phyloP scores from a whole-genome alignment of 2,113 vertebrate species.

The Ceyx margarethae region DNA sequence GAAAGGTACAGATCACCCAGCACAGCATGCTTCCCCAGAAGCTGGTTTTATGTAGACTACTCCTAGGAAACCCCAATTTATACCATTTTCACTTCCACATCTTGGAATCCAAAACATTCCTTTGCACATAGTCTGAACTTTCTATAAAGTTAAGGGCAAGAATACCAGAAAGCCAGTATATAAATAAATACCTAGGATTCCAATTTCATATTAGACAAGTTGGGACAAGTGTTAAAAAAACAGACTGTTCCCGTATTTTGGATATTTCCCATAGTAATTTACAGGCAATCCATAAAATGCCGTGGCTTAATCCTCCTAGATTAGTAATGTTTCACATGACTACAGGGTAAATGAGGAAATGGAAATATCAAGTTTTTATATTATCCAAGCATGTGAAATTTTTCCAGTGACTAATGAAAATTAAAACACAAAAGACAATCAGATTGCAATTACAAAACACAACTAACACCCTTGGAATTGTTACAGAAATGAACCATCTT shows the following conservation, averaged over 20 bases:
- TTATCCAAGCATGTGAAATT: background rate
- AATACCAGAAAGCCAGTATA: background rate
- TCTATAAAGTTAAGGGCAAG: background rate
- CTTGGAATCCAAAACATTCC: background rate
- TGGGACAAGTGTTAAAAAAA: background rate
- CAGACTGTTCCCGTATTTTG: background rate
- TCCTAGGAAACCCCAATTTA: background rate
- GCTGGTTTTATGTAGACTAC: background rate
- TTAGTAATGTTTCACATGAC: background rate
- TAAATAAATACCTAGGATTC: background rate
- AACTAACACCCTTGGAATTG: background rate
- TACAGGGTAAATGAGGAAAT: background rate
- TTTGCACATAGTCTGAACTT: background rate
- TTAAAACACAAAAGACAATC: background rate
- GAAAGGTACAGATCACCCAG: background rate
- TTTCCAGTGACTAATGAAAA: slow-evolving; percentile 2
- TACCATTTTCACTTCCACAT: background rate
- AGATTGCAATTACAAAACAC: background rate
- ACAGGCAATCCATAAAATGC: background rate
- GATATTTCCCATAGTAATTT: background rate
- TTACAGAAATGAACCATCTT: background rate
- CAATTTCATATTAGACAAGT: background rate
- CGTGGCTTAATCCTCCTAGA: background rate
- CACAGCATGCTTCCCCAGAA: background rate
- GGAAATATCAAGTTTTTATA: background rate